Conservation (phyloP, 1,140 invertebrate species). For the Nymphalis io region DNA sequence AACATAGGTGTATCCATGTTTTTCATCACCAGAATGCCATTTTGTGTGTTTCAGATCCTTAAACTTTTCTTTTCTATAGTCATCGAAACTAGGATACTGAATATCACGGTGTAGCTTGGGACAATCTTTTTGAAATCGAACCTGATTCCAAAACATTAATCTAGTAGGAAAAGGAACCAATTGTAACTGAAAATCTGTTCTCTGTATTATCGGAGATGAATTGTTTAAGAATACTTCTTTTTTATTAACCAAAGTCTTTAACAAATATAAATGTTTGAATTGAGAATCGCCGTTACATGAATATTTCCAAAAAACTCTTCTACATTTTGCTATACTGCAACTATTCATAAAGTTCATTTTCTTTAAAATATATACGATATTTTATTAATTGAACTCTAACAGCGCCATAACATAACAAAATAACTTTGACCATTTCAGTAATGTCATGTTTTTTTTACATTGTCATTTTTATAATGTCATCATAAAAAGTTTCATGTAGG, state of each 20-base stretch:
- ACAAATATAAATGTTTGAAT: conserved; percentile 8
- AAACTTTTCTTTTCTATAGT: conserved; percentile 59
- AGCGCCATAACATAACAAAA: too few species aligned
- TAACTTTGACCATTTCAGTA: too few species aligned
- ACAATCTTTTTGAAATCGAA: conserved; percentile 53
- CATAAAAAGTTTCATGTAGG: too few species aligned
- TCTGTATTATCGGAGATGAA: background rate
- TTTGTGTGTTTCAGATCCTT: conserved; percentile 55
- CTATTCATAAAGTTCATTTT: conserved; percentile 33
- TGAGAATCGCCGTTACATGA: conserved; percentile 15
- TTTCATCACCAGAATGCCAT: conserved; percentile 59
- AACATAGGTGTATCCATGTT: conserved; percentile 54
- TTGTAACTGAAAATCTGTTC: conserved; percentile 15
- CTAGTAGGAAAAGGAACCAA: background rate
- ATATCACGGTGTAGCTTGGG: conserved; percentile 63
- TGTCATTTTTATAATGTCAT: too few species aligned
- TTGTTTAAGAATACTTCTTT: background rate
- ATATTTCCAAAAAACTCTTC: conserved; percentile 20
- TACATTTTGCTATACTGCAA: conserved; percentile 3
- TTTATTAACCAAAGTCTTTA: background rate
- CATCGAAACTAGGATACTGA: conserved; percentile 62
- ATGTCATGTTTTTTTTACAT: too few species aligned
- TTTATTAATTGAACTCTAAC: too few species aligned
- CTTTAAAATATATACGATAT: background rate
- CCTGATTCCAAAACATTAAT: conserved; percentile 51